Percentiles rank a stretch among this genome's conserved stretches.
phyloP scores from a whole-genome alignment of 2,797 vertebrate genomes.

The Paratrypauchen microcephalus region DNA sequence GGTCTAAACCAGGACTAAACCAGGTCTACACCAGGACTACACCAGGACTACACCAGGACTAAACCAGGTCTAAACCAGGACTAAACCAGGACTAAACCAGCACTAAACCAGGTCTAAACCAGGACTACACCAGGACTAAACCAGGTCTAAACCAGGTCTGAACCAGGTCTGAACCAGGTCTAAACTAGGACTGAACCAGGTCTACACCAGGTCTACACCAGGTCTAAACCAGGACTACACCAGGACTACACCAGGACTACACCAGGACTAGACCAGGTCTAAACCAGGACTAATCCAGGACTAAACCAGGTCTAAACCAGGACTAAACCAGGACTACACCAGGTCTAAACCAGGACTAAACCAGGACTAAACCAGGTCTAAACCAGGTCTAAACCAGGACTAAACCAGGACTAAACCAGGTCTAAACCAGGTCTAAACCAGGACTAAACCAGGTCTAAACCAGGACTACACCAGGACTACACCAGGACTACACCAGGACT shows the following conservation, averaged over 20 bases:
- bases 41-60: too few species aligned
- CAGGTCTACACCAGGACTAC: background rate
- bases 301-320: too few species aligned
- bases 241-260: too few species aligned
- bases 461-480: too few species aligned
- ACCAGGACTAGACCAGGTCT: background rate
- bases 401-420: too few species aligned
- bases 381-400: background rate
- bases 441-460: background rate
- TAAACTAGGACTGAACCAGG: too few species aligned
- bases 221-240: too few species aligned
- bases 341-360: too few species aligned
- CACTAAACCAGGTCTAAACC: background rate
- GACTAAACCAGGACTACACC: background rate
- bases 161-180: background rate
- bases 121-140: too few species aligned
- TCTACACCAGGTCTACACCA: background rate
- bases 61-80: too few species aligned
- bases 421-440: background rate
- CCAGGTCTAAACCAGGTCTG: background rate
- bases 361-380: too few species aligned
- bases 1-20: background rate
- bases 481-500: background rate
- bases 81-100: background rate
- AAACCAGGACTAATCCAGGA: background rate